Evolutionary conservation across 2,888 invertebrate genomes (phyloP), one percentile per base, ranked within the genome.

Genomic region (Poecilobothrus nobilitatus): DNA sequence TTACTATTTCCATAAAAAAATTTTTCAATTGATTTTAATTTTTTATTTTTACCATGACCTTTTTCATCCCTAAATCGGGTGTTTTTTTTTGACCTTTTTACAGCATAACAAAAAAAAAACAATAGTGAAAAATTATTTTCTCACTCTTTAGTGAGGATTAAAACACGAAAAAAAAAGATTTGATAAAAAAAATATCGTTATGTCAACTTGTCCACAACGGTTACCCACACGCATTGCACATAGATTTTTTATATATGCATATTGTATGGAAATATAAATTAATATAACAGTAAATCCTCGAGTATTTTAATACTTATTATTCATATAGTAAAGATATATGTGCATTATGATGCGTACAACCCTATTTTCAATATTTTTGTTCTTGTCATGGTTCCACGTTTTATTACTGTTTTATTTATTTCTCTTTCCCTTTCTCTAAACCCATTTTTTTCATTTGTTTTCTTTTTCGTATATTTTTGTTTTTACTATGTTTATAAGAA

Each of bases 141-240:
- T 27, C 27, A 27, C 27, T 27, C 5, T 27, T 27, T 27, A 27
- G 27, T 27, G 27, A 27, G 5, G 27, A 27, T 27, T 27, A 27
- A 27, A 27, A 27, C 27, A 27, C 27, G 5, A 27, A 27, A 27
- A 27, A 27, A 27, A 27, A 63, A 53, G 18, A 53, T 12, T 18
- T 53, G 37, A 53, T 53, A 53, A 53, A 53, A 53, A 15, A 53
- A 53, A 63, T n/a, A n/a, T 63, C 22, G 63, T 63, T 22, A 63
- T 63, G 63, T 63, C 63, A 63, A 63, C 21, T 63, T 63, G 63
- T 63, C 63, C 63, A 63, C 63, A 63, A 63, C 63, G 63, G 63
- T 63, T 21, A 63, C 21, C 63, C 63, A 22, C 63, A 63, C 63
- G 63, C 63, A 63, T 63, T 63, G 53, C 53, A 53, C 18, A 53